Base-by-base conservation (phyloP, 2,113 vertebrate genomes). In the Machaerirhynchus nigripectus region DNA sequence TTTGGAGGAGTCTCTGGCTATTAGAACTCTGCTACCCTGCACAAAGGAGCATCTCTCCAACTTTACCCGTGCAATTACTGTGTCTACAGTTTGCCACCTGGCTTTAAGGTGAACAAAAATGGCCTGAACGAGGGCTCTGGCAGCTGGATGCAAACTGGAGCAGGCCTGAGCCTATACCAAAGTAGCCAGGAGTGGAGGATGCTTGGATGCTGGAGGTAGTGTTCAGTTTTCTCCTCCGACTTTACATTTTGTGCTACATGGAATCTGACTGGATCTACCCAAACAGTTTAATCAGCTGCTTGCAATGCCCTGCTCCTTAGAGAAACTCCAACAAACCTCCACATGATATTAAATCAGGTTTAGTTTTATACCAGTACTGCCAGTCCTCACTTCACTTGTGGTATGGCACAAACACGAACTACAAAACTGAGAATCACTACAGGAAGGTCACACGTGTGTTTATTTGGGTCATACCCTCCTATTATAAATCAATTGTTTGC, bases 1-100 rank as follows among this genome's bases (percentile, higher is more conserved):
- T 83, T 69, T 84, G 20, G 42, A 44, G 33, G 23, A 81, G 39
- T 47, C 21, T 55, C 39, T 40, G 46, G 10, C 5, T 63, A 12
- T 40, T 46, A 31, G 40, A 67, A 39, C 9, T 33, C 20, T 4
- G 3, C 22, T 31, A 39, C 14, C 7, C 33, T 30, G 21, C 28
- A 52, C 31, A 89, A 69, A 83, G 17, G 56, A 47, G 3, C 19
- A 26, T 31, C 30, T 49, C 42, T 76, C 42, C 24, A 77, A 13
- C 7, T 79, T 60, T 61, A 65, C 8, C 8, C 11, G 15, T 1
- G 19, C 4, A 47, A 21, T n/a, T 39, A 30, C 75, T 1, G 0
- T 16, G 42, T 27, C 44, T 55, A 17, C 42, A 46, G 12, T 47
- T 61, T 3, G 2, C 40, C 61, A 57, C 10, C 17, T 87, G 26